These are phyloP conservation scores for Drosophila chauvacae DNA, from an alignment of 1,140 invertebrate genomes.

Conservation along the genomic window DNA sequence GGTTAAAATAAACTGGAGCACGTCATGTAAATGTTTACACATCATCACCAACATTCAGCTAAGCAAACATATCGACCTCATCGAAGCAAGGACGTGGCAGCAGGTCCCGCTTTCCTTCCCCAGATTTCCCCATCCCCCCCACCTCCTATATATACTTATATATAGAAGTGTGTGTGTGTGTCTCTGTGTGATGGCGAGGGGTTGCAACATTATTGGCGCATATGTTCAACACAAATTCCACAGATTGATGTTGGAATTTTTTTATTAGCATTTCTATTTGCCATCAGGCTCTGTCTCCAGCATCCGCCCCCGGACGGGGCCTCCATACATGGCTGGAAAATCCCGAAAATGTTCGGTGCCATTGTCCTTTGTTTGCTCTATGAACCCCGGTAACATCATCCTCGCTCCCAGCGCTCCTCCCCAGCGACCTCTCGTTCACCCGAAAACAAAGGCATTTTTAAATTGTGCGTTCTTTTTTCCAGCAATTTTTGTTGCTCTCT, in stretches of 20 bases:
- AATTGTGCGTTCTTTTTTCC: conserved; percentile 66
- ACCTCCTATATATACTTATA: too few relatives aligned
- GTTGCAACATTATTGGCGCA: conserved; percentile 76
- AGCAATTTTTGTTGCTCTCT: conserved; percentile 40
- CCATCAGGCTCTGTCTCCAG: conserved; percentile 20
- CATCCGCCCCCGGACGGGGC: neutral
- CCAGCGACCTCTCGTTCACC: conserved; percentile 14
- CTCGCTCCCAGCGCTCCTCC: neutral
- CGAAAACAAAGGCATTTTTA: conserved; percentile 78
- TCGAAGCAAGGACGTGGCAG: conserved; percentile 63
- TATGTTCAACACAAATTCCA: conserved; percentile 83
- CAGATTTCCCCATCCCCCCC: neutral
- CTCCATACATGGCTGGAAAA: conserved; percentile 24
- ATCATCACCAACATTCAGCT: conserved; percentile 83
- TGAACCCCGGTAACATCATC: conserved; percentile 7
- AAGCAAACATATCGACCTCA: conserved; percentile 83
- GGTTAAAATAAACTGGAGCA: conserved; percentile 83
- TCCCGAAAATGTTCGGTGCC: conserved; percentile 52
- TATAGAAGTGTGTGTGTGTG: conserved; percentile 3
- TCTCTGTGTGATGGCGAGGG: neutral
- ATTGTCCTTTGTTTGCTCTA: conserved; percentile 71
- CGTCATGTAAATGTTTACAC: conserved; percentile 83
- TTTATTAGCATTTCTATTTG: conserved; percentile 83
- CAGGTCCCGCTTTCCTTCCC: conserved; percentile 30
- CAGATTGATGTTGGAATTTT: conserved; percentile 83